Evolutionary conservation across 2,797 vertebrate genomes (phyloP).

Genomic region (Xenopus petersii): DNA sequence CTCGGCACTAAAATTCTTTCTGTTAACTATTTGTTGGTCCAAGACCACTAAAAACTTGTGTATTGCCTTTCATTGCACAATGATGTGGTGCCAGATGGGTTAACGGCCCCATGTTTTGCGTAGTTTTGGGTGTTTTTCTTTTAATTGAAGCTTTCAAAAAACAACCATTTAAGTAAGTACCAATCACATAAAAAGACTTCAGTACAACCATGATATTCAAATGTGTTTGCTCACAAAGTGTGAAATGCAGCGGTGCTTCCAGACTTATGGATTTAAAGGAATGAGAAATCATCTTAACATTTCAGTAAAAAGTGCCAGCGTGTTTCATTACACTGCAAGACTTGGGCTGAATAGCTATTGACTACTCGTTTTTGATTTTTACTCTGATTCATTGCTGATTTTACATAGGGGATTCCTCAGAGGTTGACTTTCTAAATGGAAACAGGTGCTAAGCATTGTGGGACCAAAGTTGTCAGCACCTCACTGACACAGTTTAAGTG

Average conservation of each 20-base stretch:
- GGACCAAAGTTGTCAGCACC: conserved; percentile 38
- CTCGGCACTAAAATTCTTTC: conserved; percentile 69
- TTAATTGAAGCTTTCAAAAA: background rate
- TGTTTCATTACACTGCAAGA: too few relatives aligned
- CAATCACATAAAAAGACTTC: background rate
- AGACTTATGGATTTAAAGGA: too few relatives aligned
- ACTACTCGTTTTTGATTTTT: too few relatives aligned
- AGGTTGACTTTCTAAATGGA: conserved; percentile 18
- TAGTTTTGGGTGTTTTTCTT: background rate
- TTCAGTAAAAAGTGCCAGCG: too few relatives aligned
- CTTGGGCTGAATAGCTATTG: too few relatives aligned
- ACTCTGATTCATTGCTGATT: too few relatives aligned
- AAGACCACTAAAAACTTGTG: background rate
- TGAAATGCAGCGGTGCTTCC: too few relatives aligned
- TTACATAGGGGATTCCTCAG: too few relatives aligned
- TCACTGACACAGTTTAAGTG: conserved; percentile 30
- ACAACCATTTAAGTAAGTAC: background rate
- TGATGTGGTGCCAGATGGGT: background rate
- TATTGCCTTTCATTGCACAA: background rate
- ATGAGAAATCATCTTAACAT: too few relatives aligned
- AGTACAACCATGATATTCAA: background rate
- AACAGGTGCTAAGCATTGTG: conserved; percentile 50
- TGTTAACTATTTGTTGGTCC: conserved; percentile 57
- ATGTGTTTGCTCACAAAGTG: too few relatives aligned
- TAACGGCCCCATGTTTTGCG: too few relatives aligned